A percentile compares a stretch with the other conserved stretches of the same genome.
Evolutionary conservation across 2,888 invertebrate species (phyloP).

Genomic region (Margaritifera margaritifera): DNA sequence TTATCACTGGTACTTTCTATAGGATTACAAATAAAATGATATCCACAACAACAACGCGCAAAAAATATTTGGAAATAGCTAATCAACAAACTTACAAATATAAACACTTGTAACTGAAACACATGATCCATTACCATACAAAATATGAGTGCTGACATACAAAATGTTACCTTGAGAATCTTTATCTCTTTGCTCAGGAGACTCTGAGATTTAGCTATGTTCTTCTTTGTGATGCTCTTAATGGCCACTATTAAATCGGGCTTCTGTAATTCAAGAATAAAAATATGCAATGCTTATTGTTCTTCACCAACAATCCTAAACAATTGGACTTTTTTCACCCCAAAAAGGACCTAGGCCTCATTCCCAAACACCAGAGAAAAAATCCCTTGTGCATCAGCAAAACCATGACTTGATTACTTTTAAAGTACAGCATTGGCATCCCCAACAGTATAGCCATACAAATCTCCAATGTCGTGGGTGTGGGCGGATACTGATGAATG

Average conservation of each 20-base stretch:
- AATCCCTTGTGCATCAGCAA: no score
- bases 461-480: no score
- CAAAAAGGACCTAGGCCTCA: no score
- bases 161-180: slow-evolving; percentile 85
- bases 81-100: neutral
- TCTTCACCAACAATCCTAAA: slow-evolving; percentile 1
- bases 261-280: slow-evolving; percentile 79
- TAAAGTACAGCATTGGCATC: no score
- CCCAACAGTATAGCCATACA: no score
- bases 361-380: no score
- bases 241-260: slow-evolving; percentile 92
- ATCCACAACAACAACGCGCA: neutral
- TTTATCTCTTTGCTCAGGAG: slow-evolving; percentile 98
- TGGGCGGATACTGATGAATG: no score
- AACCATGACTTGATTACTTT: no score
- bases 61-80: neutral
- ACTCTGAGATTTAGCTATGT: slow-evolving; percentile 96
- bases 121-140: neutral
- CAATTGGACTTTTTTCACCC: neutral
- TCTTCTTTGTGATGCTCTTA: slow-evolving; percentile 97
- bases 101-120: neutral
- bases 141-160: no score
- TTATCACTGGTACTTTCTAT: no score
- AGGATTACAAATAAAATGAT: no score
- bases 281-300: neutral